Percentiles rank a stretch among this genome's conserved stretches.
phyloP scores from a whole-genome alignment of 2,113 vertebrate genomes.

The Poeciliopsis occidentalis region DNA sequence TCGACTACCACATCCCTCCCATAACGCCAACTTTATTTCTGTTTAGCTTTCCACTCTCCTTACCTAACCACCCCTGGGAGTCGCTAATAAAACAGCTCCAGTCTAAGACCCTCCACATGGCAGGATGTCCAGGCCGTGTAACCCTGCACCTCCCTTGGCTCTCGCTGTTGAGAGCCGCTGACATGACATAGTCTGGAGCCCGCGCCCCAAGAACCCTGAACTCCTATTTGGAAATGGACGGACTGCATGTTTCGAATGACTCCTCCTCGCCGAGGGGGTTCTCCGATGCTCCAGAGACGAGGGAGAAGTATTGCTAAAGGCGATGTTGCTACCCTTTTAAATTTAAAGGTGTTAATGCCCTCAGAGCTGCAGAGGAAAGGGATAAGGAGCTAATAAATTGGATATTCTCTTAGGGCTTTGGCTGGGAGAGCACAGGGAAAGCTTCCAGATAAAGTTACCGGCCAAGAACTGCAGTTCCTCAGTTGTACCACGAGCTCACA shows the following conservation, averaged over 20 bases:
- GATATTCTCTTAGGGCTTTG: constrained; percentile 55
- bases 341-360: constrained; percentile 62
- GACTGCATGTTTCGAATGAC: constrained; percentile 47
- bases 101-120: constrained; percentile 64
- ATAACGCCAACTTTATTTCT: constrained; percentile 56
- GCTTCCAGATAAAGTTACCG: constrained; percentile 44
- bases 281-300: constrained; percentile 41
- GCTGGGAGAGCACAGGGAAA: constrained; percentile 49
- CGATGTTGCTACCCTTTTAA: constrained; percentile 48
- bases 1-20: constrained; percentile 5
- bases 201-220: constrained; percentile 36
- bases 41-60: constrained; percentile 55
- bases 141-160: constrained; percentile 57
- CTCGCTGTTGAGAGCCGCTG: constrained; percentile 67
- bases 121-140: constrained; percentile 55
- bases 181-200: constrained; percentile 60
- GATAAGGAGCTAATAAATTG: constrained; percentile 56
- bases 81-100: constrained; percentile 72
- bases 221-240: constrained; percentile 55
- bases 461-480: constrained; percentile 34
- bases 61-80: constrained; percentile 52
- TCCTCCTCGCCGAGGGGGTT: constrained; percentile 36
- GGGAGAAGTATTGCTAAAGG: constrained; percentile 18
- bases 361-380: constrained; percentile 39
- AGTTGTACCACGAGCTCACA: constrained; percentile 1